Evolutionary conservation across 2,888 invertebrate species (phyloP), one percentile per base, ranked within the genome.

Genomic region (Rhabditoides inermis): DNA sequence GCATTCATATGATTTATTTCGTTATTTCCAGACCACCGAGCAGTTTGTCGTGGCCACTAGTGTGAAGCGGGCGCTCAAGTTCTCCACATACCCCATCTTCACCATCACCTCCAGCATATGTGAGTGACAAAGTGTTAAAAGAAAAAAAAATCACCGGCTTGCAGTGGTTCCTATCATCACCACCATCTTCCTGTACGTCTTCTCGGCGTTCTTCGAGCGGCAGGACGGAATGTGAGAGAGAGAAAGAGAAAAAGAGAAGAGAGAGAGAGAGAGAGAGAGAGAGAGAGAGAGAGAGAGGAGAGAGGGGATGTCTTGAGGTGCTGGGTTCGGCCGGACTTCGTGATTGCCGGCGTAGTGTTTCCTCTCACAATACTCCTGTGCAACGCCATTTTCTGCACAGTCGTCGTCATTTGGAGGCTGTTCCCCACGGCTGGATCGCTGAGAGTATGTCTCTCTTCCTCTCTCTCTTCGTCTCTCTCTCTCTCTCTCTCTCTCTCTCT

Each of bases 241-340:
- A 32, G 32, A 32, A 32, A 32, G 7, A 32, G 7, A 15, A 32
- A 32, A 32, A 7, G 15, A 32, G 7, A 32, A 32, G 7, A 32
- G 7, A 32, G 15, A 32, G 15, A 32, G 15, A 32, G 10, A 32
- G 7, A 32, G 7, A 32, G 32, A 15, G 32, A 32, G 15, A 32
- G 7, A 32, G 32, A 32, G 32, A 7, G 15, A 7, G 15, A 15
- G 32, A 10, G 10, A 32, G 7, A 32, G 32, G 7, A 10, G 32
- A n/a, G 48, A 22, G 23, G 56, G 10, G 53, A 55, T 20, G 44
- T 20, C 40, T 60, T 46, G 37, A 61, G 60, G 50, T 70, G 70
- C 25, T 70, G 70, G 70, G 58, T 70, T 25, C 60, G 65, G 25
- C 65, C 66, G 0, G 64, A 64, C 37, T 60, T 54, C 40, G 53